Evolutionary conservation across 2,888 invertebrate species (phyloP).

Genomic region (Brachylomia viminalis): DNA sequence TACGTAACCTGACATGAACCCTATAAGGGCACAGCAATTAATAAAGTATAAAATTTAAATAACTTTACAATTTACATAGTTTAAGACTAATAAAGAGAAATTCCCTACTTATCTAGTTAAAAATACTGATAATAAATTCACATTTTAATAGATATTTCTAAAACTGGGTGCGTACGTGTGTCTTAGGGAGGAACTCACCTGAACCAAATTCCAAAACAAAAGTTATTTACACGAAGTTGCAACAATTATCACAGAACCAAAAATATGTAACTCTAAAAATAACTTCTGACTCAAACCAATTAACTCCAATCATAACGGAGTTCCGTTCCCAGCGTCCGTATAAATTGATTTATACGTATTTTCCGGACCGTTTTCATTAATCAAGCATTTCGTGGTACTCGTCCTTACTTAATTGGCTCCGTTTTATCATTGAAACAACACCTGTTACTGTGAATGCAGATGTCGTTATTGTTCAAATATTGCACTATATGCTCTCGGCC

Average conservation of each 20-base stretch:
- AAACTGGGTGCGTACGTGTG: background rate
- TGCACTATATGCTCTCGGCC: slow-evolving; percentile 5
- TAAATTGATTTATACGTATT: slow-evolving; percentile 45
- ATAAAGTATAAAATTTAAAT: too few relatives aligned
- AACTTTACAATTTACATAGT: background rate
- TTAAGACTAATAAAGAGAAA: background rate
- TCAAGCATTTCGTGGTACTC: slow-evolving; percentile 51
- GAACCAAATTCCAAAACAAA: background rate
- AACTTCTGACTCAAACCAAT: slow-evolving; percentile 34
- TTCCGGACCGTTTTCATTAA: slow-evolving; percentile 58
- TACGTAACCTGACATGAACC: background rate
- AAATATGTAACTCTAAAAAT: slow-evolving; percentile 4
- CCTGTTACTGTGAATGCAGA: slow-evolving; percentile 58
- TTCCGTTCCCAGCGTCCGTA: slow-evolving; percentile 40
- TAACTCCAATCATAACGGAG: slow-evolving; percentile 49
- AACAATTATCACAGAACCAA: background rate
- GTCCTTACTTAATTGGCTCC: slow-evolving; percentile 52
- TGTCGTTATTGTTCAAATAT: slow-evolving; percentile 43
- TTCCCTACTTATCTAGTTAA: background rate
- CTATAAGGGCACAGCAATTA: background rate
- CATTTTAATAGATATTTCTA: background rate
- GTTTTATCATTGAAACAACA: slow-evolving; percentile 58
- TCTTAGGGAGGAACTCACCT: background rate
- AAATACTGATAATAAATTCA: background rate
- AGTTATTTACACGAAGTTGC: background rate